Evolutionary conservation across 2,888 invertebrate genomes (phyloP).

Genomic region (Agapetus fuscipes): DNA sequence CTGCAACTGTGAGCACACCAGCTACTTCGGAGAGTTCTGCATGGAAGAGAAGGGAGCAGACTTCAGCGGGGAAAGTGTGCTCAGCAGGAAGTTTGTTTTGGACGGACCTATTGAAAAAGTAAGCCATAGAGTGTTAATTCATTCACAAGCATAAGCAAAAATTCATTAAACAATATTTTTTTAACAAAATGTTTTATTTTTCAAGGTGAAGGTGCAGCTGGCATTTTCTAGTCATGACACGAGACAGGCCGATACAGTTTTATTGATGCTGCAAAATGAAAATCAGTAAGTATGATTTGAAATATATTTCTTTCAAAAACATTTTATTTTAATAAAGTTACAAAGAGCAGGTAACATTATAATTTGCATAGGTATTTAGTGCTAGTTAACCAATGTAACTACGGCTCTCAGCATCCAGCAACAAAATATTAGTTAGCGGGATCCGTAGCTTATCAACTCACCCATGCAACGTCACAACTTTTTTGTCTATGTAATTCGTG

Average conservation of each 20-base stretch:
- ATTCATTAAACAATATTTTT: neutral
- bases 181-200: too few relatives aligned
- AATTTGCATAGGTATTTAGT: too few relatives aligned
- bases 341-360: too few relatives aligned
- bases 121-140: constrained; percentile 10
- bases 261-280: constrained; percentile 72
- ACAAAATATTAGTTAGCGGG: too few relatives aligned
- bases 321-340: too few relatives aligned
- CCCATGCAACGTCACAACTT: too few relatives aligned
- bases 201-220: constrained; percentile 69
- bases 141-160: neutral
- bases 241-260: constrained; percentile 66
- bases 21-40: constrained; percentile 82
- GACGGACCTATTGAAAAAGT: constrained; percentile 55
- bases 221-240: constrained; percentile 79
- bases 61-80: constrained; percentile 76
- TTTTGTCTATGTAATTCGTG: too few relatives aligned
- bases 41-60: constrained; percentile 85
- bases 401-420: too few relatives aligned
- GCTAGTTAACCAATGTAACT: too few relatives aligned
- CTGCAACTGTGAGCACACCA: constrained; percentile 83
- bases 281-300: constrained; percentile 51
- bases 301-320: neutral
- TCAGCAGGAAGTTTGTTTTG: constrained; percentile 68
- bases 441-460: too few relatives aligned